These are phyloP conservation scores for Aselliscus stoliczkanus DNA, from an alignment of 2,797 vertebrate genomes.

Conservation along the genomic window DNA sequence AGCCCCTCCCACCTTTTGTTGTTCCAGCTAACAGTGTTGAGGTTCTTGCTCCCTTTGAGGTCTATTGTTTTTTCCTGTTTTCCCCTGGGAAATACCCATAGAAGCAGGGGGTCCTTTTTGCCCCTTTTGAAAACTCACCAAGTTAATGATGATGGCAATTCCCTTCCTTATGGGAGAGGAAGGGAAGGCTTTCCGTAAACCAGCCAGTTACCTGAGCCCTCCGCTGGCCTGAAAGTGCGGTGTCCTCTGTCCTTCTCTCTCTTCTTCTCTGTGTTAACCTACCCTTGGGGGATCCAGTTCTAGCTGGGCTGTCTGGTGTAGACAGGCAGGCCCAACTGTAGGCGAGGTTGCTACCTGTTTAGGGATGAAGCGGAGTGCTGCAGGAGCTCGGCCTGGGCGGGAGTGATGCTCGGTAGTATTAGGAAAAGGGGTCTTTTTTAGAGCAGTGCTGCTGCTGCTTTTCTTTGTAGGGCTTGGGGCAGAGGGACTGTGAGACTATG, in stretches of 20 bases:
- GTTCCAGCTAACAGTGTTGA: not conserved
- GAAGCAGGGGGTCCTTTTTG: slow-evolving; percentile 38
- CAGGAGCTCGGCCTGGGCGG: not conserved
- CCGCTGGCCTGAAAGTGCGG: not conserved
- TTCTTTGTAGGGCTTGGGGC: not conserved
- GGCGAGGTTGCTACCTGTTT: not conserved
- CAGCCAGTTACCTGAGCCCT: not conserved
- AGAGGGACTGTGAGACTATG: not conserved
- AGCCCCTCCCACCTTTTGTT: not conserved
- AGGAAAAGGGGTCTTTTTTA: not conserved
- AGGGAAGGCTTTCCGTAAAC: not conserved
- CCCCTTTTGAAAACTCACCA: slow-evolving; percentile 10
- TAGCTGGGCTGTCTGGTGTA: not conserved
- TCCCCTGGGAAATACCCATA: not conserved
- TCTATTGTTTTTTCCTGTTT: not conserved
- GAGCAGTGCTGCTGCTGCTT: not conserved
- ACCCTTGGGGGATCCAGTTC: not conserved
- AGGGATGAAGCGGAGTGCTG: not conserved
- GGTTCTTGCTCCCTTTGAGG: not conserved
- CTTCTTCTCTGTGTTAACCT: not conserved
- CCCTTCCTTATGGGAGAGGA: not conserved
- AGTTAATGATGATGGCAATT: slow-evolving; percentile 10
- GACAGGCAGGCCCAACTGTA: not conserved
- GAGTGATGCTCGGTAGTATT: not conserved
- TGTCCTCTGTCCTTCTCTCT: not conserved